These are phyloP conservation scores for Aphelenchoides fujianensis DNA, from an alignment of 1,140 invertebrate species.

Conservation along the genomic window DNA sequence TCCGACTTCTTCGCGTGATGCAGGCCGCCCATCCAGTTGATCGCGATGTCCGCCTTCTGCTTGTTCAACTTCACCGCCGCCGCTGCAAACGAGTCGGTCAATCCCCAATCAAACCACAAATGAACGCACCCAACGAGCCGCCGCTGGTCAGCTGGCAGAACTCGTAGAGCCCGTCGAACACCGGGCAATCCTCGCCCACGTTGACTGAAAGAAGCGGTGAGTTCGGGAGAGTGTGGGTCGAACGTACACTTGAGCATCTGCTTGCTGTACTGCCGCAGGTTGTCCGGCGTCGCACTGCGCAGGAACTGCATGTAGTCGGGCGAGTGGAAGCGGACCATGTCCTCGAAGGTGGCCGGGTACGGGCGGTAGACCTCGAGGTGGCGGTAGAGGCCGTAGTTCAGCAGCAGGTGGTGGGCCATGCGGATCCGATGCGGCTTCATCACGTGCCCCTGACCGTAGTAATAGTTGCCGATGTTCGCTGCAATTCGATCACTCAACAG, in stretches of 20 bases:
- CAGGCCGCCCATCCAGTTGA: slow-evolving; percentile 97
- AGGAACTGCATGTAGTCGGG: slow-evolving; percentile 98
- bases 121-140: slow-evolving; percentile 75
- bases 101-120: slow-evolving; percentile 23
- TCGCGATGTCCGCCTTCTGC: slow-evolving; percentile 92
- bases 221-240: no score
- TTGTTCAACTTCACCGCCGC: slow-evolving; percentile 92
- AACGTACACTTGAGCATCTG: slow-evolving; percentile 96
- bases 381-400: slow-evolving; percentile 97
- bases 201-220: slow-evolving; percentile 71
- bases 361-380: slow-evolving; percentile 99
- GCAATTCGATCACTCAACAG: slow-evolving; percentile 61
- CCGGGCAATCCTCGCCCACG: slow-evolving; percentile 96
- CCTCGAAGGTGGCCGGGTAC: slow-evolving; percentile 97
- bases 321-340: slow-evolving; percentile 99
- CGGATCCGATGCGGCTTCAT: slow-evolving; percentile 98
- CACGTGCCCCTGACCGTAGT: slow-evolving; percentile 99
- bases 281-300: slow-evolving; percentile 92
- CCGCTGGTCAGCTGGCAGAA: slow-evolving; percentile 96
- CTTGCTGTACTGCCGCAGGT: slow-evolving; percentile 99
- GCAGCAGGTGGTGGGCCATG: slow-evolving; percentile 97
- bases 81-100: no score
- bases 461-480: slow-evolving; percentile 99
- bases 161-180: slow-evolving; percentile 93
- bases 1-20: slow-evolving; percentile 95